phyloP scores from a whole-genome alignment of 1,140 invertebrate genomes.

The Diorhabda sublineata region DNA sequence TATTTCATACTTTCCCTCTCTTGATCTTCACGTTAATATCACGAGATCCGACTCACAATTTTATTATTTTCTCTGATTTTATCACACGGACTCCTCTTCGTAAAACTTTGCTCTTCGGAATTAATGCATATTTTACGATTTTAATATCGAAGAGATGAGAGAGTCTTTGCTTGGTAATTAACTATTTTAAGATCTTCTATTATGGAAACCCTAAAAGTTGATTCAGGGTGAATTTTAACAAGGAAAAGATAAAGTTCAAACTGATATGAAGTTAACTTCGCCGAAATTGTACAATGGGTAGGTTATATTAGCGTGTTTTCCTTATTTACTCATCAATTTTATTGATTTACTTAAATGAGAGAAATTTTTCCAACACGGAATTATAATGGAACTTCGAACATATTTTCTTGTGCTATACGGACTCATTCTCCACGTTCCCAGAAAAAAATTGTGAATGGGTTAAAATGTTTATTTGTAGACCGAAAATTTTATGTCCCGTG shows the following conservation, averaged over 20 bases:
- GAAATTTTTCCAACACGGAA: too few relatives aligned
- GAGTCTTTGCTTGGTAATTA: conserved; percentile 2
- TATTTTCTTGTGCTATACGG: too few relatives aligned
- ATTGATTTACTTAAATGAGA: too few relatives aligned
- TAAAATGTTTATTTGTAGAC: too few relatives aligned
- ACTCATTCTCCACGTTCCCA: too few relatives aligned
- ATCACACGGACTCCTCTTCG: conserved; percentile 1
- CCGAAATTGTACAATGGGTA: neutral
- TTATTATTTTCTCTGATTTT: conserved; percentile 3
- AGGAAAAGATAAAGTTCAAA: neutral
- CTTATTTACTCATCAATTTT: too few relatives aligned
- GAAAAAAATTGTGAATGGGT: too few relatives aligned
- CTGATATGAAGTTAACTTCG: conserved; percentile 1
- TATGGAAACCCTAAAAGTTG: neutral
- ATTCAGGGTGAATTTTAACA: neutral
- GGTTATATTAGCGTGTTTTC: neutral
- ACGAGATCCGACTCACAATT: neutral
- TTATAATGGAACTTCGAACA: too few relatives aligned
- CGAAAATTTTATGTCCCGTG: too few relatives aligned
- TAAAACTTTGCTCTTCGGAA: conserved; percentile 2
- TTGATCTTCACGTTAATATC: neutral
- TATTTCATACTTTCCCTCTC: neutral
- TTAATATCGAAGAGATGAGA: neutral
- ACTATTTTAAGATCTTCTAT: conserved; percentile 3
- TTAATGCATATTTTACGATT: conserved; percentile 3